Conservation (phyloP, 2,113 vertebrate genomes). For the Apistogramma diplotaenia region DNA sequence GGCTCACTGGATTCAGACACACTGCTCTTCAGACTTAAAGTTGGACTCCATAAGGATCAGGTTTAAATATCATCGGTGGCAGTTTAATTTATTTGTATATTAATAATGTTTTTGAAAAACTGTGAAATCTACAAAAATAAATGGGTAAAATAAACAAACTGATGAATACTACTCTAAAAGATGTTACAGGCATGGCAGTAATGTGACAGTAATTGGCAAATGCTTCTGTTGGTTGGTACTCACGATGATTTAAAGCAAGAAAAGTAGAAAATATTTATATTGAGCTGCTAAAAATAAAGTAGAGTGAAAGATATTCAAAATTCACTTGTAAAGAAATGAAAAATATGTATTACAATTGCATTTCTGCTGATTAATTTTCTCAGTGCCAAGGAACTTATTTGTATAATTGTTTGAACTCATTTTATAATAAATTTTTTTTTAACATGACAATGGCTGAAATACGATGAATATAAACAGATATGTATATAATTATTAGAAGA, state of each 20-base stretch:
- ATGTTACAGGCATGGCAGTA: not conserved
- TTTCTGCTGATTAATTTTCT: too few species aligned
- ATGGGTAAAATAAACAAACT: not conserved
- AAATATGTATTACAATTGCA: too few species aligned
- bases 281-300: not conserved
- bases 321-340: too few species aligned
- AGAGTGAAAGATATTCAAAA: not conserved
- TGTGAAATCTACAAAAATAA: not conserved
- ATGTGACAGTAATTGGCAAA: not conserved
- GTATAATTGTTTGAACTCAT: too few species aligned
- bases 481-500: too few species aligned
- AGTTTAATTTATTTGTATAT: not conserved
- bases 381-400: too few species aligned
- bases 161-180: not conserved
- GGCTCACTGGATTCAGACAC: not conserved
- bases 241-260: not conserved
- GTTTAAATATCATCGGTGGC: not conserved
- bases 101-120: fast-evolving
- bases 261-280: not conserved
- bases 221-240: not conserved
- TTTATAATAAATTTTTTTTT: too few species aligned
- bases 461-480: too few species aligned
- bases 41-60: not conserved
- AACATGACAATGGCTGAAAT: too few species aligned
- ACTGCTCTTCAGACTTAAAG: not conserved